These are phyloP conservation scores for Scotopteryx bipunctaria DNA, from an alignment of 2,888 invertebrate species.

Conservation along the genomic window DNA sequence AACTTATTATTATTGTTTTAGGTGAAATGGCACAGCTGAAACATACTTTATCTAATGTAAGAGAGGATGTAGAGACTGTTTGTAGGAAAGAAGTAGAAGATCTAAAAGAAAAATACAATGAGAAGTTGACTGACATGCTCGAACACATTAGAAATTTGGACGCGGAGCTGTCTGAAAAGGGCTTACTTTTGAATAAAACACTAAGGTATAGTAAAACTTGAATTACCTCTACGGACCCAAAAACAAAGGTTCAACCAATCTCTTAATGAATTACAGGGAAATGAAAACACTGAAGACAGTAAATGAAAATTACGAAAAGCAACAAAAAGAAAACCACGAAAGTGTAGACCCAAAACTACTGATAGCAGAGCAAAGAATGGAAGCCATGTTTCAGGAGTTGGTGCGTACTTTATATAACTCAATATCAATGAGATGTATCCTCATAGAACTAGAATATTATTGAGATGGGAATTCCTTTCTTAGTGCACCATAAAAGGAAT, in stretches of 20 bases:
- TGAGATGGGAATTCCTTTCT: too few relatives aligned
- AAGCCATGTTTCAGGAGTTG: slow-evolving; percentile 84
- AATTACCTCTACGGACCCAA: background rate
- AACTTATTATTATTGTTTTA: slow-evolving; percentile 45
- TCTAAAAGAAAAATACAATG: slow-evolving; percentile 82
- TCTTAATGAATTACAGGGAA: slow-evolving; percentile 63
- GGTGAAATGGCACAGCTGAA: slow-evolving; percentile 83
- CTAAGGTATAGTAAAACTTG: slow-evolving; percentile 51
- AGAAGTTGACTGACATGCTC: slow-evolving; percentile 82
- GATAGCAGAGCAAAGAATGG: slow-evolving; percentile 80
- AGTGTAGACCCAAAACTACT: slow-evolving; percentile 68
- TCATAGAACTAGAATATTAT: too few relatives aligned
- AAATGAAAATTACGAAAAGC: slow-evolving; percentile 69
- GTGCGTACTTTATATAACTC: slow-evolving; percentile 51
- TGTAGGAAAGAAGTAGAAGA: slow-evolving; percentile 84
- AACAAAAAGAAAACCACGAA: slow-evolving; percentile 58
- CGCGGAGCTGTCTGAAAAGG: slow-evolving; percentile 82
- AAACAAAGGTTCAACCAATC: background rate
- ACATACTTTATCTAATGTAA: slow-evolving; percentile 74
- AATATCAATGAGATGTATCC: background rate
- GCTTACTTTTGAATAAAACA: slow-evolving; percentile 77
- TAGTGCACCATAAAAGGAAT: too few relatives aligned
- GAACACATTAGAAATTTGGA: slow-evolving; percentile 82
- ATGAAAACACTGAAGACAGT: slow-evolving; percentile 78
- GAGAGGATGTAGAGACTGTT: slow-evolving; percentile 80